Conservation (phyloP, 2,113 vertebrate species). For the Lynx canadensis region DNA sequence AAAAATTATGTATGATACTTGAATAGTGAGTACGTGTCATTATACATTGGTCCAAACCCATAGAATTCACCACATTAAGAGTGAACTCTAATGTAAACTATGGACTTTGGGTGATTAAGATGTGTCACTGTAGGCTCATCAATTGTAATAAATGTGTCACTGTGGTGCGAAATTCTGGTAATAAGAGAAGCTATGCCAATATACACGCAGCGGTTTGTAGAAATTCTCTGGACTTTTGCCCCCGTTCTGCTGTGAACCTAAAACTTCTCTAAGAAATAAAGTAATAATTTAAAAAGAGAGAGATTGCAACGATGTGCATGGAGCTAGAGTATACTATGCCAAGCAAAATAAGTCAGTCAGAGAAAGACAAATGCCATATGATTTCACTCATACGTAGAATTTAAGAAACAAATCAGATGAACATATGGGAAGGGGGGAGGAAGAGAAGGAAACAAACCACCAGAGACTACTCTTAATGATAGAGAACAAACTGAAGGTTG, state of each 20-base stretch:
- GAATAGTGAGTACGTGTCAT: not conserved
- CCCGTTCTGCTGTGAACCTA: not conserved
- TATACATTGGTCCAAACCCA: not conserved
- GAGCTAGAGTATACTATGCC: too few relatives aligned
- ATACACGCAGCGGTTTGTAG: fast-evolving
- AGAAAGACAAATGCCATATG: too few relatives aligned
- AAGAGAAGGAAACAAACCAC: too few relatives aligned
- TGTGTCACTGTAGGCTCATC: not conserved
- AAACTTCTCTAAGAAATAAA: not conserved
- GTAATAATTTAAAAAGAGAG: not conserved
- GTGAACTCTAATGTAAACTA: not conserved
- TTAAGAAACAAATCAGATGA: too few relatives aligned
- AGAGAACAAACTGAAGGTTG: too few relatives aligned
- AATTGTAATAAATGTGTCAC: not conserved
- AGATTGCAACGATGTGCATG: too few relatives aligned
- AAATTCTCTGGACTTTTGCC: not conserved
- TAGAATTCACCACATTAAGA: not conserved
- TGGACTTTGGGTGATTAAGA: not conserved
- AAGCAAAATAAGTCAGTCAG: too few relatives aligned
- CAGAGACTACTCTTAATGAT: too few relatives aligned
- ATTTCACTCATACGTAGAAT: too few relatives aligned
- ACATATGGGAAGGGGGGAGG: too few relatives aligned
- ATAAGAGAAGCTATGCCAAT: not conserved
- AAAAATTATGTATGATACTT: not conserved
- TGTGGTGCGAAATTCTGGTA: not conserved